These are phyloP conservation scores for Leptinotarsa lineolata DNA, from an alignment of 1,140 invertebrate genomes.

Conservation along the genomic window DNA sequence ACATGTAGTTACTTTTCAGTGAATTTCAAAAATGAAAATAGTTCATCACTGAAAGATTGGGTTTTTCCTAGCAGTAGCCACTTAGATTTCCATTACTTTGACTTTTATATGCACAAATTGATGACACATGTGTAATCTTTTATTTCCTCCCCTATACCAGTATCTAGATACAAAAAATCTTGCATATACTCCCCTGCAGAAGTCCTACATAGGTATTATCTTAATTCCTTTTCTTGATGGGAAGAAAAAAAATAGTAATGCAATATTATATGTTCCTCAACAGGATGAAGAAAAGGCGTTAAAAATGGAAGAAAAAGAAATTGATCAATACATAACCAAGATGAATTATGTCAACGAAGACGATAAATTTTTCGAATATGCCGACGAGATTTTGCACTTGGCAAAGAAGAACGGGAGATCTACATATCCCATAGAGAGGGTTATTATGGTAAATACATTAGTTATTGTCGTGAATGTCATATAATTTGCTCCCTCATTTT, in stretches of 20 bases:
- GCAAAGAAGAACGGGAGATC: slow-evolving; percentile 46
- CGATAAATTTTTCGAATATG: slow-evolving; percentile 51
- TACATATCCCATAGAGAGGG: slow-evolving; percentile 48
- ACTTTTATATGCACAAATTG: no score
- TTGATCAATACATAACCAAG: slow-evolving; percentile 21
- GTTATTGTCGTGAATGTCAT: background rate
- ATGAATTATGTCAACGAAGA: slow-evolving; percentile 38
- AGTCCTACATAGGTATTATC: background rate
- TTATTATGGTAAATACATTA: slow-evolving; percentile 36
- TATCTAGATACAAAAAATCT: no score
- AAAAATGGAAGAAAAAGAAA: slow-evolving; percentile 50
- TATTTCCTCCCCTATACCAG: no score
- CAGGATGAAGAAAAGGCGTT: slow-evolving; percentile 54
- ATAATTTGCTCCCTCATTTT: background rate
- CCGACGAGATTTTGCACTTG: slow-evolving; percentile 48
- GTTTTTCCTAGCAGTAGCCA: no score
- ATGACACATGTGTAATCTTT: no score
- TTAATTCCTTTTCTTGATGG: background rate
- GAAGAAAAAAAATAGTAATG: background rate
- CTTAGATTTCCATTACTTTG: no score
- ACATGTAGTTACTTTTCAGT: no score
- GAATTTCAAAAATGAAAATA: no score
- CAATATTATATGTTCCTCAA: background rate
- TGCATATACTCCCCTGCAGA: background rate
- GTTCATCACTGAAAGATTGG: no score